Conservation (phyloP, 2,888 invertebrate species). For the Anoncus sp. region DNA sequence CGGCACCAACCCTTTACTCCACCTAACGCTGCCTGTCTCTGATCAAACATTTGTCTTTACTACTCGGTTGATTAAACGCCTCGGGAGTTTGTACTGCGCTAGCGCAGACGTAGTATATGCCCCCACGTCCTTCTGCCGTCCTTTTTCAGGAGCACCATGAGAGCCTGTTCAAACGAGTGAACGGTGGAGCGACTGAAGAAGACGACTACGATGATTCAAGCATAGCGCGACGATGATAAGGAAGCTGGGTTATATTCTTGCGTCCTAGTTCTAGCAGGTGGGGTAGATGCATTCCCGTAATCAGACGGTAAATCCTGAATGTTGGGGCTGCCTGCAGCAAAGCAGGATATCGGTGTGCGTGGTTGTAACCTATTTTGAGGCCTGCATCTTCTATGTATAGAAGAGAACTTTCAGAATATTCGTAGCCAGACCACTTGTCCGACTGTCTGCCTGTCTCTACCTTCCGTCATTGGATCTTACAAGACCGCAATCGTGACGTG, state of each 20-base stretch:
- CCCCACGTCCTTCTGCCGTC: slow-evolving; percentile 17
- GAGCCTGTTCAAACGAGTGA: slow-evolving; percentile 38
- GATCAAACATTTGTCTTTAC: slow-evolving; percentile 82
- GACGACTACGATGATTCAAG: slow-evolving; percentile 29
- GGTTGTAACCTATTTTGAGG: slow-evolving; percentile 6
- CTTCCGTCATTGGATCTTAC: slow-evolving; percentile 1
- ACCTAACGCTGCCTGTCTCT: slow-evolving; percentile 67
- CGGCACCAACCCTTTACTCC: slow-evolving; percentile 36
- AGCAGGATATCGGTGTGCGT: background rate
- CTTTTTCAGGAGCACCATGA: slow-evolving; percentile 5
- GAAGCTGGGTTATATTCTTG: slow-evolving; percentile 27
- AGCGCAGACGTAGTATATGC: slow-evolving; percentile 26
- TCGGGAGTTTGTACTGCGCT: slow-evolving; percentile 72
- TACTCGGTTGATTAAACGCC: slow-evolving; percentile 81
- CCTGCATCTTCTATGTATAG: slow-evolving; percentile 7
- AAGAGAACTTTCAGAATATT: slow-evolving; percentile 8
- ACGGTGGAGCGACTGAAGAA: slow-evolving; percentile 27
- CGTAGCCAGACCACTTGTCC: slow-evolving; percentile 13
- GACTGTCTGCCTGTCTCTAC: slow-evolving; percentile 15
- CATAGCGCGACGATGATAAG: slow-evolving; percentile 27
- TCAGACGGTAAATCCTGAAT: slow-evolving; percentile 64
- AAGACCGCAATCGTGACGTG: background rate
- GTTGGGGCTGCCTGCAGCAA: slow-evolving; percentile 55
- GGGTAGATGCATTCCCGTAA: slow-evolving; percentile 50
- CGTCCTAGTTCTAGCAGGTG: slow-evolving; percentile 36